These are phyloP conservation scores for Sturmia bella DNA, from an alignment of 2,888 invertebrate genomes.

Conservation along the genomic window DNA sequence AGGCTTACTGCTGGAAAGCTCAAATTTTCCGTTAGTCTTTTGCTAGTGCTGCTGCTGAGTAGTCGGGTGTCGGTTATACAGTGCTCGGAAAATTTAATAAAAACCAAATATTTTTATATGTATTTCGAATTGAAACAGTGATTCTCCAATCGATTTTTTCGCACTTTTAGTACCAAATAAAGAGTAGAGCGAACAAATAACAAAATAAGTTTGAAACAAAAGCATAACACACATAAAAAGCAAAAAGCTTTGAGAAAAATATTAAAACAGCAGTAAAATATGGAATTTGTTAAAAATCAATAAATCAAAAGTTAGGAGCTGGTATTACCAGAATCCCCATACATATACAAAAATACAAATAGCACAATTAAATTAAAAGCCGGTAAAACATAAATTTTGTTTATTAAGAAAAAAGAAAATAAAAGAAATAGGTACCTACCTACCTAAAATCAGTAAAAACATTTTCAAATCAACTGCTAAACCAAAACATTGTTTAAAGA, in stretches of 20 bases:
- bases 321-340: slow-evolving; percentile 26
- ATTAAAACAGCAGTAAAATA: slow-evolving; percentile 52
- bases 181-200: slow-evolving; percentile 50
- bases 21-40: slow-evolving; percentile 65
- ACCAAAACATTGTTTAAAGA: neutral
- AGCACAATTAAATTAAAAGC: slow-evolving; percentile 25
- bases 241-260: slow-evolving; percentile 39
- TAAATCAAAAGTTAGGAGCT: slow-evolving; percentile 65
- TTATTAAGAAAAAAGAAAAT: neutral
- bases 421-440: no score
- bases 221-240: slow-evolving; percentile 10
- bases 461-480: slow-evolving; percentile 1
- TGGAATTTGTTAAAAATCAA: slow-evolving; percentile 69
- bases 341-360: neutral
- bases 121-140: slow-evolving; percentile 39
- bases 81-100: slow-evolving; percentile 23
- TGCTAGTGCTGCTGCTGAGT: slow-evolving; percentile 59
- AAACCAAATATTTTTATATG: slow-evolving; percentile 54
- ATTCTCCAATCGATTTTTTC: slow-evolving; percentile 65
- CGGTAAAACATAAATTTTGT: slow-evolving; percentile 30
- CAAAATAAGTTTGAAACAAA: slow-evolving; percentile 31
- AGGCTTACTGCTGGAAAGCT: slow-evolving; percentile 55
- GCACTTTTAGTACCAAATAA: slow-evolving; percentile 47
- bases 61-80: slow-evolving; percentile 52
- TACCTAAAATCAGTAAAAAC: slow-evolving; percentile 14